phyloP scores from a whole-genome alignment of 1,140 invertebrate species.

The Grapholita molesta region DNA sequence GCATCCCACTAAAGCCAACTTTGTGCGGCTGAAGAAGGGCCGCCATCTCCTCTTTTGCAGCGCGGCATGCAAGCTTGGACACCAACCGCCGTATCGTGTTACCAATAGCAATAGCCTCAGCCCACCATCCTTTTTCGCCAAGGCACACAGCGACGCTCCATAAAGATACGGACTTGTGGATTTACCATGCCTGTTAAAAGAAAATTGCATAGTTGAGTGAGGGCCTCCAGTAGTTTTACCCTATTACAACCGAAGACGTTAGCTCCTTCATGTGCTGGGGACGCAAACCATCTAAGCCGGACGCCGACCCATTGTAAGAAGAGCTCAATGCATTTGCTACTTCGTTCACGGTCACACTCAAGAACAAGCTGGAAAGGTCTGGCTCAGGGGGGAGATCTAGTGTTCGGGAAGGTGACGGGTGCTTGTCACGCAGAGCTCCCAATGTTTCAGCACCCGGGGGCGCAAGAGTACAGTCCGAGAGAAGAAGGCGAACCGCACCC shows the following conservation, averaged over 20 bases:
- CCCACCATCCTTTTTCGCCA: neutral
- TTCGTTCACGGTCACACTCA: neutral
- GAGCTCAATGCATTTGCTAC: neutral
- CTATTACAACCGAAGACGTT: conserved; percentile 17
- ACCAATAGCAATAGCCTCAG: neutral
- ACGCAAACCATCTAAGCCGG: no score
- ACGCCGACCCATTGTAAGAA: conserved; percentile 20
- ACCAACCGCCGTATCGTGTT: neutral
- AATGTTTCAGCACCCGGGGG: neutral
- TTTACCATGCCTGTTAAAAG: neutral
- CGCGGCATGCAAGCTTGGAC: neutral
- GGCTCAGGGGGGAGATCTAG: neutral
- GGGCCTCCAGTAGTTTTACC: neutral
- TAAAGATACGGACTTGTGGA: no score
- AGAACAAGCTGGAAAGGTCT: neutral
- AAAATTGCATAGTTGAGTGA: conserved; percentile 21
- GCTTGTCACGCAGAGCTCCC: neutral
- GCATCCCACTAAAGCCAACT: neutral
- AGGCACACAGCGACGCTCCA: no score
- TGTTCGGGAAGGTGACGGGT: conserved; percentile 15
- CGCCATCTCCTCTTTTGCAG: neutral
- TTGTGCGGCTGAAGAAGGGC: neutral
- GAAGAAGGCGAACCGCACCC: no score
- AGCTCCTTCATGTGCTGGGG: conserved; percentile 22
- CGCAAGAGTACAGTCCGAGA: conserved; percentile 12